phyloP scores from a whole-genome alignment of 2,113 vertebrate genomes.

The Centropus unirufus region DNA sequence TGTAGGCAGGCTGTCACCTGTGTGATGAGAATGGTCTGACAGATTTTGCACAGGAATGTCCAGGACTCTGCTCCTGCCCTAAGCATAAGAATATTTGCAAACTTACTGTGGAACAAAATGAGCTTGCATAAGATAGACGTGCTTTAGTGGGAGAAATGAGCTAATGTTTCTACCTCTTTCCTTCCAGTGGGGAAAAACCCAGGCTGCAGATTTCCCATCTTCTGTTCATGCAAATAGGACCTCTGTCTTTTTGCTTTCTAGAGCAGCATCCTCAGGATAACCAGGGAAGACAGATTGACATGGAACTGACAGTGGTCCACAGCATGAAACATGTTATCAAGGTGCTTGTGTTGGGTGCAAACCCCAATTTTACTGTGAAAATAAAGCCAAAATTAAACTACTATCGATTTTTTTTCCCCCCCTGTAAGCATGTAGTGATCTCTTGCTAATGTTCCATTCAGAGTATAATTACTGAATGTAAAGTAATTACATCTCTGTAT shows the following conservation, averaged over 20 bases:
- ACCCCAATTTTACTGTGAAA: background rate
- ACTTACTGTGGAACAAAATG: background rate
- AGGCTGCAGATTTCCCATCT: background rate
- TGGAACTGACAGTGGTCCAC: background rate
- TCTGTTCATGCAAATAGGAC: background rate
- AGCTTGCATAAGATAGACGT: background rate
- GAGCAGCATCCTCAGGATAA: background rate
- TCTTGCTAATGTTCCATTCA: constrained; percentile 22
- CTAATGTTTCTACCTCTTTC: background rate
- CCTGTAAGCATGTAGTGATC: background rate
- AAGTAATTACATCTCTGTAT: constrained; percentile 33
- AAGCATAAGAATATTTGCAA: background rate
- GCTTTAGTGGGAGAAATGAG: background rate
- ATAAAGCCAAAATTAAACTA: background rate
- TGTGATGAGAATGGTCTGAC: background rate
- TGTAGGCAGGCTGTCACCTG: background rate
- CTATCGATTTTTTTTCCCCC: background rate
- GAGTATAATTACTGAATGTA: constrained; percentile 33
- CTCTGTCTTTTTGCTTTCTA: background rate
- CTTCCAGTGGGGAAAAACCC: background rate
- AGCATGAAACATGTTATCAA: background rate
- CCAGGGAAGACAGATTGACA: background rate
- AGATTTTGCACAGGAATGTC: background rate
- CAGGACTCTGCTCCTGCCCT: background rate
- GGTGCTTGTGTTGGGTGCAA: background rate